Conservation (phyloP, 2,113 vertebrate genomes). For the Ellobius talpinus region DNA sequence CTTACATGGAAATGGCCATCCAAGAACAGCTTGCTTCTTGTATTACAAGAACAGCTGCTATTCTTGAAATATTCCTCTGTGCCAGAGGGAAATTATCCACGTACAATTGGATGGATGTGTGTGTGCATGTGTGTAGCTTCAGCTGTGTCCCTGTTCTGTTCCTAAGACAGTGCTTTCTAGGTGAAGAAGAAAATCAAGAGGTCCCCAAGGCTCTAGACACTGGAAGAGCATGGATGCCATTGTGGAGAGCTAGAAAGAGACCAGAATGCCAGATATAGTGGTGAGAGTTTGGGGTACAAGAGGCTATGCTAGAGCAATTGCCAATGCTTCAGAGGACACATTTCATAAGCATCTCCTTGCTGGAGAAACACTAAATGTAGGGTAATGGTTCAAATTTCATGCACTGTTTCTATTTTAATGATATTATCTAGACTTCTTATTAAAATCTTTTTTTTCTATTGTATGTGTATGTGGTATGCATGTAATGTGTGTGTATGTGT, state of each 20-base stretch:
- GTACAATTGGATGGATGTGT: background rate
- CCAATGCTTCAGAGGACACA: background rate
- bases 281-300: background rate
- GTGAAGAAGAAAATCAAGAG: background rate
- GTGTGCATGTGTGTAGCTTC: background rate
- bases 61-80: conserved; percentile 34
- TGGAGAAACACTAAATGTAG: background rate
- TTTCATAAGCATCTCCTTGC: background rate
- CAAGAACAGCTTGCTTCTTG: conserved; percentile 39
- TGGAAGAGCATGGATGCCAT: background rate
- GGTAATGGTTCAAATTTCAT: background rate
- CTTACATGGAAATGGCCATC: conserved; percentile 34
- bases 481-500: background rate
- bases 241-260: background rate
- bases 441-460: background rate
- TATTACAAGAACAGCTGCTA: conserved; percentile 13
- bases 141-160: background rate
- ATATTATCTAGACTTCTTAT: background rate
- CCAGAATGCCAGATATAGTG: background rate
- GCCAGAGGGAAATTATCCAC: conserved; percentile 5
- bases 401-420: background rate
- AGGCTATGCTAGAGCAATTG: background rate
- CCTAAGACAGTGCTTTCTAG: background rate
- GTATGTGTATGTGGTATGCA: background rate
- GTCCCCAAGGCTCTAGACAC: background rate